Evolutionary conservation across 2,113 vertebrate species (phyloP).

Genomic region (Uria lomvia): DNA sequence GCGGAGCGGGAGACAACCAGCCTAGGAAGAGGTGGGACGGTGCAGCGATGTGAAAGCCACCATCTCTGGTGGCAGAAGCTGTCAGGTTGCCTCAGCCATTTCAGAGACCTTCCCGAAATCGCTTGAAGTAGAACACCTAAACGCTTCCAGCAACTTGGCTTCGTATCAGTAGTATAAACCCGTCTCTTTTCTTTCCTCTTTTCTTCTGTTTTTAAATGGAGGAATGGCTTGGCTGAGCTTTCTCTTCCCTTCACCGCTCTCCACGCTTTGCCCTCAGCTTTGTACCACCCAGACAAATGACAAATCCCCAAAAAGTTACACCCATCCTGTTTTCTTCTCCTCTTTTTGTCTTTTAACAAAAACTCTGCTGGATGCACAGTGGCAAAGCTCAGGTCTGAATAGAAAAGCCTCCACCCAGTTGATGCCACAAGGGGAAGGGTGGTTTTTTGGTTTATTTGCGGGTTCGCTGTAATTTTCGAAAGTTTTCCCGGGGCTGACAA

Average conservation of each 20-base stretch:
- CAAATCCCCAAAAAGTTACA: background rate
- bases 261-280: background rate
- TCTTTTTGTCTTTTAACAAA: background rate
- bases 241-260: background rate
- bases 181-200: background rate
- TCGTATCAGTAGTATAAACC: background rate
- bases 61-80: background rate
- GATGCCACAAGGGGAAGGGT: background rate
- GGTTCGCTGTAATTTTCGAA: background rate
- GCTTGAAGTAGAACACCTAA: background rate
- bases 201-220: background rate
- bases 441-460: background rate
- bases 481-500: background rate
- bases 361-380: background rate
- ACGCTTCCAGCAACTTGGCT: background rate
- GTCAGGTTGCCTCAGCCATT: background rate
- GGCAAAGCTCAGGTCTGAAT: background rate
- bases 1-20: background rate
- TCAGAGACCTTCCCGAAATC: background rate
- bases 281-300: background rate
- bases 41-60: background rate
- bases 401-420: background rate
- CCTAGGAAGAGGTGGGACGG: background rate
- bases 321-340: background rate
- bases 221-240: background rate